phyloP scores from a whole-genome alignment of 2,888 invertebrate genomes.

The Eristalinus sepulchralis region DNA sequence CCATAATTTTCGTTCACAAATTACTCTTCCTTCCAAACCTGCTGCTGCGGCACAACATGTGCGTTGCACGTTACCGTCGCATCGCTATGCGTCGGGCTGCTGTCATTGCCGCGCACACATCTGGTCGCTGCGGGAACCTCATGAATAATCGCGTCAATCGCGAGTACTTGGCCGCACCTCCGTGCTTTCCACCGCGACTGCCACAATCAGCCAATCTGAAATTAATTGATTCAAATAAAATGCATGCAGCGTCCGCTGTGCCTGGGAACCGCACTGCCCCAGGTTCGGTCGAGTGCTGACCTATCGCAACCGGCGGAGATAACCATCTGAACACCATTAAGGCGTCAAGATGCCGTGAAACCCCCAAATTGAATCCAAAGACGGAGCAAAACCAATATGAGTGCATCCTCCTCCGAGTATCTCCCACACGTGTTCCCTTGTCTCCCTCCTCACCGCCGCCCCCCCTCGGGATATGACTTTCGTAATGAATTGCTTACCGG shows the following conservation, averaged over 20 bases:
- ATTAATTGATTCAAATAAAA: conserved; percentile 68
- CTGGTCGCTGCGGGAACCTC: conserved; percentile 34
- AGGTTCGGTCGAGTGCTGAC: conserved; percentile 18
- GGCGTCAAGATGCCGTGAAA: conserved; percentile 58
- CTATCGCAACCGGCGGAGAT: not conserved
- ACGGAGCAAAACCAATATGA: conserved; percentile 19
- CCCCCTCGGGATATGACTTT: conserved; percentile 28
- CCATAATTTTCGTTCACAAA: not conserved
- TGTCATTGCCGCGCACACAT: conserved; percentile 23
- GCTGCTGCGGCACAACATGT: conserved; percentile 14
- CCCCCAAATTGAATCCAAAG: conserved; percentile 60
- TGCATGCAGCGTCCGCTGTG: conserved; percentile 51
- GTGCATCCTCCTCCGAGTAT: conserved; percentile 18
- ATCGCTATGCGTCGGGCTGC: conserved; percentile 22
- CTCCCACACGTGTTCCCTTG: conserved; percentile 29
- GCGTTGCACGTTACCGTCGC: conserved; percentile 24
- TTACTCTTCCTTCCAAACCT: not conserved
- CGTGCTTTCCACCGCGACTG: not conserved
- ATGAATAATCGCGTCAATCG: conserved; percentile 24
- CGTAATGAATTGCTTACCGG: conserved; percentile 60
- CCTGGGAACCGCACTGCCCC: conserved; percentile 25
- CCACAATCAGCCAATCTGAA: conserved; percentile 19
- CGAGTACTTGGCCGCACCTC: conserved; percentile 5
- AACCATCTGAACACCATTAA: conserved; percentile 18
- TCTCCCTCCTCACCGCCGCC: conserved; percentile 10